Evolutionary conservation across 2,888 invertebrate genomes (phyloP).

Genomic region (Archips crataeganus): DNA sequence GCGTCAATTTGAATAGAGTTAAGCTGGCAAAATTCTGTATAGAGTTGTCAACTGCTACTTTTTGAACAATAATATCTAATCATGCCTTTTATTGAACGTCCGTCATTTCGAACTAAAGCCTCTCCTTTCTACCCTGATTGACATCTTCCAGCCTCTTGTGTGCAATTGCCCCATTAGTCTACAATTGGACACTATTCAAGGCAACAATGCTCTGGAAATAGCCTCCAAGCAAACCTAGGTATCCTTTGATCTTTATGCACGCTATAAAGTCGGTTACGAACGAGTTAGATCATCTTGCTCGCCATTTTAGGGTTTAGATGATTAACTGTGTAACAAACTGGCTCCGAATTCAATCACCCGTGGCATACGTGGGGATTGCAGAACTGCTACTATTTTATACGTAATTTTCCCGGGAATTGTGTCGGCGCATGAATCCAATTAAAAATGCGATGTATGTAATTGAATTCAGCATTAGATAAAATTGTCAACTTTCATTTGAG

Average conservation of each 20-base stretch:
- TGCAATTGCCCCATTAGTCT: constrained; percentile 23
- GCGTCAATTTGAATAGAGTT: too few species aligned
- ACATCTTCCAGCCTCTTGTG: constrained; percentile 16
- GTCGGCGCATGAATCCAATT: not conserved
- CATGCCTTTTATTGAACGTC: constrained; percentile 10
- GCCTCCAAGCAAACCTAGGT: not conserved
- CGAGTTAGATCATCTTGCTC: constrained; percentile 21
- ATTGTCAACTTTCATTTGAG: too few species aligned
- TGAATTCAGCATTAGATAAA: too few species aligned
- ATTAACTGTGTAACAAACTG: constrained; percentile 11
- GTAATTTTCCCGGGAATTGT: too few species aligned
- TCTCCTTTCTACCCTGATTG: constrained; percentile 16
- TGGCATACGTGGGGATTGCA: not conserved
- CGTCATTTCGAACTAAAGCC: constrained; percentile 3
- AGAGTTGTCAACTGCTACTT: too few species aligned
- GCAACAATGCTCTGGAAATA: constrained; percentile 32
- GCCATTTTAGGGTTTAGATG: constrained; percentile 13
- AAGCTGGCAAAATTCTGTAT: too few species aligned
- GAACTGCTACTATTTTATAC: too few species aligned
- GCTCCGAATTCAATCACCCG: not conserved
- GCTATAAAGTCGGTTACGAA: constrained; percentile 11
- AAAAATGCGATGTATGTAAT: not conserved
- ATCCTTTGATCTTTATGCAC: constrained; percentile 26
- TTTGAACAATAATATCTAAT: too few species aligned
- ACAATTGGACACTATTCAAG: constrained; percentile 24